Base-by-base conservation (phyloP, 2,113 vertebrate genomes). In the Colossoma macropomum region DNA sequence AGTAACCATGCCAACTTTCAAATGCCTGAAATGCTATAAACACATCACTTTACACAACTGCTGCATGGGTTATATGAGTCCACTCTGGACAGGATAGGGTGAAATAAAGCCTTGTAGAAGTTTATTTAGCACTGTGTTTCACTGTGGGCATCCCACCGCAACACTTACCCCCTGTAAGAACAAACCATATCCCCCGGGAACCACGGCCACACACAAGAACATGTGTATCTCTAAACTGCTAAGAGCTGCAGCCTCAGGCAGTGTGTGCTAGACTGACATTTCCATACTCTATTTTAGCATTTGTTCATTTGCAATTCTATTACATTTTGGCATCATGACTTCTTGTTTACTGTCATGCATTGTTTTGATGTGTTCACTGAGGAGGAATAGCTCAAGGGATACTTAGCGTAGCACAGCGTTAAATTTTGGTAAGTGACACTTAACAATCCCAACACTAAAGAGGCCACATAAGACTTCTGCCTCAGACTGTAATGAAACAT, bases 281-380 rank as follows among this genome's bases (percentile, higher is more conserved):
- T 27, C n/a, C 59, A 71, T 71, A 41, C 34, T 30, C 41, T 25
- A 69, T 69, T 69, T 69, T 69, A 38, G 19, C 66, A 38, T 21
- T 71, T 71, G 68, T 41, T 71, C 68, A 71, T 71, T 71, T 71
- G 68, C 34, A 71, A 71, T 71, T 71, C 68, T 71, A 71, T 41
- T 41, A 71, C 9, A 45, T 45, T 71, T 25, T 45, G 68, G 23
- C 34, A 45, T 45, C 38, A 71, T 13, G 66, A 21, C 34, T 69
- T 71, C 68, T 71, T 71, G 68, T 45, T 45, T 71, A 45, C 68
- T 71, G 66, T 23, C 66, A 69, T 69, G 66, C 32, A 69, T 69
- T 69, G 68, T 71, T 71, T 45, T 71, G 68, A 45, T 25, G 68
- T 45, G 38, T 45, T 45, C 68, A 45, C 68, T 25, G 34, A 71